Evolutionary conservation across 2,797 vertebrate genomes (phyloP).

Genomic region (Pipistrellus pygmaeus): DNA sequence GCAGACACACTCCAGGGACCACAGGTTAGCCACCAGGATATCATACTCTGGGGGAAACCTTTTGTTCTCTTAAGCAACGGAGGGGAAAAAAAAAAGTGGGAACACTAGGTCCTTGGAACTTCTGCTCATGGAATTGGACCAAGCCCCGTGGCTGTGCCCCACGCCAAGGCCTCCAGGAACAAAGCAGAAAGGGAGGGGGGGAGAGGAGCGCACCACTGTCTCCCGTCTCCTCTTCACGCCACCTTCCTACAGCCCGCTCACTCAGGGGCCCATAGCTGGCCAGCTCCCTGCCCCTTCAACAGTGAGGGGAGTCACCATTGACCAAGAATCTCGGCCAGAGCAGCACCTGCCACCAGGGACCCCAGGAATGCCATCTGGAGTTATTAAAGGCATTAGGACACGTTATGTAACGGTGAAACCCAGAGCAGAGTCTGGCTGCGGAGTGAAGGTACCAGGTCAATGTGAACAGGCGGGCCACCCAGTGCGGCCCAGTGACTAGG

Average conservation of each 20-base stretch:
- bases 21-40: not conserved
- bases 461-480: rapidly evolving
- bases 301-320: not conserved
- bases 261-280: not conserved
- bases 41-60: not conserved
- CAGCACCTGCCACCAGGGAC: not conserved
- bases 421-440: not conserved
- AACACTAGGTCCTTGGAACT: not conserved
- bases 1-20: not conserved
- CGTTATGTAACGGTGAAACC: not conserved
- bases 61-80: not conserved
- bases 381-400: not conserved
- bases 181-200: not conserved
- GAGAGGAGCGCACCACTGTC: not conserved
- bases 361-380: not conserved
- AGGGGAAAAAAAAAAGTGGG: not conserved
- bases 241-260: not conserved
- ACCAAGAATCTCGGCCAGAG: not conserved
- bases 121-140: not conserved
- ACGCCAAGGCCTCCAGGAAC: not conserved
- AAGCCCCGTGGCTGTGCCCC: not conserved
- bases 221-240: not conserved
- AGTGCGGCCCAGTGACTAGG: not conserved
- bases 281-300: not conserved
- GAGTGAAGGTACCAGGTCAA: not conserved